A percentile compares a stretch with the other conserved stretches of the same genome.
These are phyloP conservation scores for Pyrgilauda ruficollis DNA, from an alignment of 2,113 vertebrate genomes.

Conservation along the genomic window DNA sequence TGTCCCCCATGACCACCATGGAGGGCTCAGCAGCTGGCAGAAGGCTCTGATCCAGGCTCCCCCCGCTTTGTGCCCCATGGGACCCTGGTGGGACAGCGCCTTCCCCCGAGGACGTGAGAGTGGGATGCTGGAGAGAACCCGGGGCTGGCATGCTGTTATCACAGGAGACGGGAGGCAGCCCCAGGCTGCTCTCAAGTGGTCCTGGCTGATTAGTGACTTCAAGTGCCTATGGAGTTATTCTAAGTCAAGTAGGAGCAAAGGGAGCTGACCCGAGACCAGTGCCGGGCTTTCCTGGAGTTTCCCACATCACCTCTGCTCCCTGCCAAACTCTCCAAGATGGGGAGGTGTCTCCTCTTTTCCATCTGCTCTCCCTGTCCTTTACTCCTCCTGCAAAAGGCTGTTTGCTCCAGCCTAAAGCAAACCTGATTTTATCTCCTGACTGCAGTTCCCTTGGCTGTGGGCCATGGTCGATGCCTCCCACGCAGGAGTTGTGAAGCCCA, in stretches of 20 bases:
- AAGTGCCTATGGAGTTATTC: slow-evolving; percentile 61
- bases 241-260: slow-evolving; percentile 52
- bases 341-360: background rate
- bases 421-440: slow-evolving; percentile 68
- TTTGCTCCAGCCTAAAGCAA: slow-evolving; percentile 64
- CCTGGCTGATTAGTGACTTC: slow-evolving; percentile 54
- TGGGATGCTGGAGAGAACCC: fast-evolving
- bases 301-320: background rate
- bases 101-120: background rate
- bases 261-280: background rate
- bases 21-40: background rate
- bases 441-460: slow-evolving; percentile 63
- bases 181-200: slow-evolving; percentile 47
- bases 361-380: background rate
- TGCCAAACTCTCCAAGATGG: fast-evolving
- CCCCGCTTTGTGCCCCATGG: background rate
- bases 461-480: slow-evolving; percentile 58
- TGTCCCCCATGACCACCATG: fast-evolving
- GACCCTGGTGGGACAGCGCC: background rate
- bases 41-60: background rate
- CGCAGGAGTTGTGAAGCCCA: slow-evolving; percentile 50
- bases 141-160: slow-evolving; percentile 13
- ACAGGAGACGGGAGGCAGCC: slow-evolving; percentile 25
- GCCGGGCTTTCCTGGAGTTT: background rate
- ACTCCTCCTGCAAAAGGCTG: slow-evolving; percentile 10